Evolutionary conservation across 2,113 vertebrate species (phyloP).

Genomic region (Nycticorax nycticorax): DNA sequence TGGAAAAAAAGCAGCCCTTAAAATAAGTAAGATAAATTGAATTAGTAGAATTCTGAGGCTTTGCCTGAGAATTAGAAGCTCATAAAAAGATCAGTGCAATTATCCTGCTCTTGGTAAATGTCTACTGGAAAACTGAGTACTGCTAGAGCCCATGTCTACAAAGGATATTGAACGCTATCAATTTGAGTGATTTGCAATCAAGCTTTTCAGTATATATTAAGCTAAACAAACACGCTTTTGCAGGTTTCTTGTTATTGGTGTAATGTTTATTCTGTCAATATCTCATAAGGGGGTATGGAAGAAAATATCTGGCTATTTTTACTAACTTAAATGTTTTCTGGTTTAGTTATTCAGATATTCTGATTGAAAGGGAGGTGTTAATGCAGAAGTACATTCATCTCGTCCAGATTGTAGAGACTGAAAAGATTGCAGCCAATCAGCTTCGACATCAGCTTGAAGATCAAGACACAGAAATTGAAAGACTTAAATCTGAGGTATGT

Average conservation of each 20-base stretch:
- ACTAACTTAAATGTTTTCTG: slow-evolving; percentile 28
- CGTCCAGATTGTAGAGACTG: slow-evolving; percentile 84
- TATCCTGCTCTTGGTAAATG: neutral
- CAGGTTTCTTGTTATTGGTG: neutral
- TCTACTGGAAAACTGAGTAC: neutral
- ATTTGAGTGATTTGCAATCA: neutral
- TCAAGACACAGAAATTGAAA: slow-evolving; percentile 94
- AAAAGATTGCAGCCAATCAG: slow-evolving; percentile 85
- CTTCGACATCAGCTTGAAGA: slow-evolving; percentile 96
- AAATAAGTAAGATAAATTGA: neutral
- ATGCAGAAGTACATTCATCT: slow-evolving; percentile 88
- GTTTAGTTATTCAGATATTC: slow-evolving; percentile 81
- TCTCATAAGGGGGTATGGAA: neutral
- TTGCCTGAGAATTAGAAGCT: neutral
- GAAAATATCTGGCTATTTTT: neutral
- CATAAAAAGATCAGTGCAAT: neutral
- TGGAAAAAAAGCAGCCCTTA: neutral
- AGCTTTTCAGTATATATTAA: neutral
- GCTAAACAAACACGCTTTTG: neutral
- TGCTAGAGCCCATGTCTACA: neutral
- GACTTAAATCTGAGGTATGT: slow-evolving; percentile 93
- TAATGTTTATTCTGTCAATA: neutral
- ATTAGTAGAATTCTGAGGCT: neutral
- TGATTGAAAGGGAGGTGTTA: slow-evolving; percentile 84
- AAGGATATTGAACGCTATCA: neutral